Evolutionary conservation across 2,888 invertebrate species (phyloP), one percentile per base, ranked within the genome.

Genomic region (Phymatocera aterrima): DNA sequence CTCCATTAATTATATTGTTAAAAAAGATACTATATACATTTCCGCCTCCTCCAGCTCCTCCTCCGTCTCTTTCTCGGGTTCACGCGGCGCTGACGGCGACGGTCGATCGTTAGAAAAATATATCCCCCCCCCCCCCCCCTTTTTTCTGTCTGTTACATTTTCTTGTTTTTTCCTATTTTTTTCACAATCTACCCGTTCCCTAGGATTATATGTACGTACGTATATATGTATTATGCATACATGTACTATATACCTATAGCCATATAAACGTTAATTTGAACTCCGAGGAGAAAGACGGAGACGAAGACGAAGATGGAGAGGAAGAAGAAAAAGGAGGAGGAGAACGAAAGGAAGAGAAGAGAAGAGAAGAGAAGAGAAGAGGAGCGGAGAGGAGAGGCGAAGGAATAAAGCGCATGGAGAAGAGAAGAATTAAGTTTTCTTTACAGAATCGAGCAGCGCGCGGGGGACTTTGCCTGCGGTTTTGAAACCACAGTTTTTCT

Each of bases 211-310:
- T 72, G 51, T 72, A 18, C 34, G n/a, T 70, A 8, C 15, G 48
- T 70, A 48, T 24, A 24, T 31, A 34, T 12, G 18, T 28, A 61
- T 61, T 72, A 18, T 18, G n/a, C 51, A 8, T 15, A 31, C 48
- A 48, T 24, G 8, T 31, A 34, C 12, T 8, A 21, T 46, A 68
- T 68, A 68, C 28, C 10, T 43, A 51, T 72, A 77, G 37, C 31
- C n/a, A n/a, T n/a, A n/a, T n/a, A 37, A 77, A 77, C 57, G 60
- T 77, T 61, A 61, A 60, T 77, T 77, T 77, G 82, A 81, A 81
- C 80, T 70, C 77, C 51, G 68, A 78, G 77, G 57, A 37, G 15
- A 78, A 79, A 79, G 78, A 57, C 72, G 74, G 78, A 65, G 28
- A 43, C 40, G 79, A 60, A 18, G 34, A 65, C 51, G 34, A 77